phyloP scores from a whole-genome alignment of 1,140 invertebrate genomes.

The Cherax destructor region DNA sequence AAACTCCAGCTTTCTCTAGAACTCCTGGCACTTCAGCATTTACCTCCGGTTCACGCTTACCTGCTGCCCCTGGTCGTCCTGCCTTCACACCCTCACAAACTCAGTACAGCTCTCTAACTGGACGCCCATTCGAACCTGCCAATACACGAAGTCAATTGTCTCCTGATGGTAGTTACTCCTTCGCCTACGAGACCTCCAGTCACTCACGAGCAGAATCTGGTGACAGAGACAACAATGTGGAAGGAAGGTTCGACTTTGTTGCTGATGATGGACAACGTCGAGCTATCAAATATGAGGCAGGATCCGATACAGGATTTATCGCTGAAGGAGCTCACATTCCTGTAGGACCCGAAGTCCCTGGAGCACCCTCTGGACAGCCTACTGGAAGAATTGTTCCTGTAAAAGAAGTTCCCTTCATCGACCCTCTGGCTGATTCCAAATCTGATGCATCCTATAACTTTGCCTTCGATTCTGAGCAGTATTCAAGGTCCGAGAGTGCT shows the following conservation, averaged over 20 bases:
- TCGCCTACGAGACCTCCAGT: conserved; percentile 65
- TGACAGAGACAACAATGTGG: conserved; percentile 59
- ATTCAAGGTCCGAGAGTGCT: conserved; percentile 70
- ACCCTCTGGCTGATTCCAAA: conserved; percentile 61
- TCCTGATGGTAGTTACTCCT: conserved; percentile 62
- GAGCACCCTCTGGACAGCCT: conserved; percentile 66
- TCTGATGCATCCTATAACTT: conserved; percentile 72
- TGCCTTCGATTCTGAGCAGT: conserved; percentile 72
- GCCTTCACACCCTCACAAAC: no score
- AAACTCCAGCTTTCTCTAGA: background rate
- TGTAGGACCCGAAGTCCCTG: conserved; percentile 68
- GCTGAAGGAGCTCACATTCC: conserved; percentile 70
- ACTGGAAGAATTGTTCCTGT: conserved; percentile 69
- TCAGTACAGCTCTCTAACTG: background rate
- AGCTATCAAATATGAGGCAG: conserved; percentile 63
- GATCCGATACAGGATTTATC: conserved; percentile 70
- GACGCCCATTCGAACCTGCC: background rate
- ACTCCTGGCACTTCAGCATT: background rate
- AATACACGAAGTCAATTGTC: background rate
- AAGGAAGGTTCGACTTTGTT: conserved; percentile 68
- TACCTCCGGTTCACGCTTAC: background rate
- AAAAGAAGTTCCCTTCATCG: conserved; percentile 56
- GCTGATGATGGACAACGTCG: conserved; percentile 64
- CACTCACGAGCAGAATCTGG: conserved; percentile 66
- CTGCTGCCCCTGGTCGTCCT: background rate